Evolutionary conservation across 2,888 invertebrate species (phyloP).

Genomic region (Cacoxenus indagator): DNA sequence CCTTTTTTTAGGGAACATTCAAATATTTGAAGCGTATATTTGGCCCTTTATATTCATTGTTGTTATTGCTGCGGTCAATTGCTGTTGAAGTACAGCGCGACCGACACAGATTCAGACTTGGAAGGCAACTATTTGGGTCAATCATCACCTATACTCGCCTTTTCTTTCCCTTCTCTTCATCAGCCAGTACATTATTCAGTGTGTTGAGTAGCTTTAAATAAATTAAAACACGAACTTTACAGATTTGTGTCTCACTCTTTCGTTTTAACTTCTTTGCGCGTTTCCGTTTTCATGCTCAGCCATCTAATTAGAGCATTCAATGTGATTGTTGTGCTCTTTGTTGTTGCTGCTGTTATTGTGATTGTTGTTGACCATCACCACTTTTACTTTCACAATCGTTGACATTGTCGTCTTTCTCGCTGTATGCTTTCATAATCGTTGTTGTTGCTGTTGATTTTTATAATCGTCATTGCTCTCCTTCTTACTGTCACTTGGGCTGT

Average conservation of each 20-base stretch:
- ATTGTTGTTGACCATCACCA: conserved; percentile 2
- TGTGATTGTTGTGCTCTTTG: conserved; percentile 43
- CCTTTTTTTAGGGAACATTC: too few species aligned
- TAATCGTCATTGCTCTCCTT: conserved; percentile 30
- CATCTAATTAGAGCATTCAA: conserved; percentile 57
- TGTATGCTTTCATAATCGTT: conserved; percentile 40
- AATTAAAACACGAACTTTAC: too few species aligned
- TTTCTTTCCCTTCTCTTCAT: too few species aligned
- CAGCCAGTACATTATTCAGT: too few species aligned
- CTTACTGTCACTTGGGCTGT: conserved; percentile 35
- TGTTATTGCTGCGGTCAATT: too few species aligned
- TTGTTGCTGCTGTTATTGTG: conserved; percentile 36
- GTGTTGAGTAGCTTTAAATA: too few species aligned
- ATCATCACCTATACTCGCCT: too few species aligned
- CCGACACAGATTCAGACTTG: too few species aligned
- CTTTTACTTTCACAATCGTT: not conserved
- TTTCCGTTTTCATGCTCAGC: conserved; percentile 26
- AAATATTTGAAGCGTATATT: too few species aligned
- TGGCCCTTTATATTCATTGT: too few species aligned
- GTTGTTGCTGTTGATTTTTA: conserved; percentile 33
- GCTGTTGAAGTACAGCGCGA: too few species aligned
- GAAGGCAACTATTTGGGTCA: too few species aligned
- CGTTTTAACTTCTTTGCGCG: not conserved
- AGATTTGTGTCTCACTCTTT: not conserved
- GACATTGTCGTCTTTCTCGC: conserved; percentile 36